Percentiles rank a stretch among this genome's conserved stretches.
These are phyloP conservation scores for Naso thynnoides DNA, from an alignment of 2,797 vertebrate species.

Conservation along the genomic window DNA sequence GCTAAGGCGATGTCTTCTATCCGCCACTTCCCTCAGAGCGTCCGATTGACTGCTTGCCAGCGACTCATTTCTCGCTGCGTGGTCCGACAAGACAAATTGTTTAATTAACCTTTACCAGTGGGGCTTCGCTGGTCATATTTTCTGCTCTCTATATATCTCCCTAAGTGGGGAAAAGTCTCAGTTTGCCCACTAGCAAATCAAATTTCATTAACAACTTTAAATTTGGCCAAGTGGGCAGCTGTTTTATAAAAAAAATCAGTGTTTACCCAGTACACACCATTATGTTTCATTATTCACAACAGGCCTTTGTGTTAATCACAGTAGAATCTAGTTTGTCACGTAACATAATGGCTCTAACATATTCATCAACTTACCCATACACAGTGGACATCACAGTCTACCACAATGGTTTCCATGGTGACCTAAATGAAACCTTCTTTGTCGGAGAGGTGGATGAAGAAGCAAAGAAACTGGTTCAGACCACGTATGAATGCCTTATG, in stretches of 20 bases:
- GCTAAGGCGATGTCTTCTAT: conserved; percentile 41
- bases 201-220: conserved; percentile 30
- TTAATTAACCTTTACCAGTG: conserved; percentile 75
- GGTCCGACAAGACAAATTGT: conserved; percentile 73
- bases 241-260: not conserved
- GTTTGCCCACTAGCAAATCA: conserved; percentile 33
- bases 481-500: conserved; percentile 99
- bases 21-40: conserved; percentile 69
- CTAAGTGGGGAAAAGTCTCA: conserved; percentile 38
- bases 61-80: conserved; percentile 61
- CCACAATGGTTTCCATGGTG: conserved; percentile 97
- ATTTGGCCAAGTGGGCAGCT: not conserved
- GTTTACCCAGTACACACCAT: not conserved
- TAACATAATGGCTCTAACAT: conserved; percentile 19
- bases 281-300: conserved; percentile 18
- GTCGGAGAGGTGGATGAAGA: conserved; percentile 96
- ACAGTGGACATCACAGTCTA: conserved; percentile 99
- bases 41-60: conserved; percentile 65
- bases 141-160: conserved; percentile 36
- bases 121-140: conserved; percentile 49
- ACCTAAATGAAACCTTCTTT: conserved; percentile 98
- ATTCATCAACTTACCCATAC: conserved; percentile 14
- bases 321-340: conserved; percentile 13
- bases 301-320: conserved; percentile 7
- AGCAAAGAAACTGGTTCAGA: conserved; percentile 93